A percentile compares a stretch with the other conserved stretches of the same genome.
Conservation (phyloP, 1,140 invertebrate species). For the Cyphomyrmex costatus region DNA sequence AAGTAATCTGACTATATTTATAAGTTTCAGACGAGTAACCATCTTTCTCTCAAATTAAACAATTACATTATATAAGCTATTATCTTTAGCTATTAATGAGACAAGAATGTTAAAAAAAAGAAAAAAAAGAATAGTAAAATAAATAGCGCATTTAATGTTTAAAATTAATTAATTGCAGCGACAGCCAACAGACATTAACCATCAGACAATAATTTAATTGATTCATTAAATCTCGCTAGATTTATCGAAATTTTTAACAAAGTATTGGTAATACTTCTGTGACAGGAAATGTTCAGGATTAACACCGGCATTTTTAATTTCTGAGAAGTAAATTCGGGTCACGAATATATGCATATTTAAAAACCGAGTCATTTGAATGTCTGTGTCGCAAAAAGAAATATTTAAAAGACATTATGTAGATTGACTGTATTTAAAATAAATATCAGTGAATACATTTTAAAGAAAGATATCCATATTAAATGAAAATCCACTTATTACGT, state of each 20-base stretch:
- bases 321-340: slow-evolving; percentile 38
- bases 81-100: slow-evolving; percentile 22
- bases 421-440: background rate
- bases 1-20: background rate
- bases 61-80: background rate
- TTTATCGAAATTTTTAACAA: slow-evolving; percentile 21
- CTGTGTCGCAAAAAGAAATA: background rate
- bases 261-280: background rate
- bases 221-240: background rate
- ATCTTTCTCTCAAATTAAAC: background rate
- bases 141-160: slow-evolving; percentile 11
- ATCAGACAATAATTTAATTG: background rate
- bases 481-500: background rate
- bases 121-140: background rate
- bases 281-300: slow-evolving; percentile 6
- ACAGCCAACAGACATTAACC: background rate
- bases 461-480: background rate
- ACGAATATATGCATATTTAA: slow-evolving; percentile 9
- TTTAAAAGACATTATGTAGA: slow-evolving; percentile 17
- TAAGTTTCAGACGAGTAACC: background rate
- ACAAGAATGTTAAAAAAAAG: background rate
- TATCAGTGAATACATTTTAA: no score
- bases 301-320: slow-evolving; percentile 25
- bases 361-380: background rate
- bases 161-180: slow-evolving; percentile 3